phyloP scores from a whole-genome alignment of 2,888 invertebrate genomes.

The Caradrina kadenii region DNA sequence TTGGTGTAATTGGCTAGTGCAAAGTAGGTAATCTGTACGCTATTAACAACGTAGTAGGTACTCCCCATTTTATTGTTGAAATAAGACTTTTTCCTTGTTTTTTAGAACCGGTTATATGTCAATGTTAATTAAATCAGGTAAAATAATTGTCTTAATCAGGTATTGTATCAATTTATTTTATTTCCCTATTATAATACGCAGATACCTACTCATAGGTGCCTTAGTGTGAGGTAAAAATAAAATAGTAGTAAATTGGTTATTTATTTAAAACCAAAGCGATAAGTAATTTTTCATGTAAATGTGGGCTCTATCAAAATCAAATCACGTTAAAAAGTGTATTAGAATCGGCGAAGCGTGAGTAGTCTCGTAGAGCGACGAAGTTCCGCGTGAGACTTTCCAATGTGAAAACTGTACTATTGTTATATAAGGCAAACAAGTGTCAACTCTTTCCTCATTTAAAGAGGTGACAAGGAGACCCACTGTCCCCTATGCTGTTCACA shows the following conservation, averaged over 20 bases:
- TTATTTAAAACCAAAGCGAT: conserved; percentile 56
- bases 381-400: conserved; percentile 5
- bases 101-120: conserved; percentile 17
- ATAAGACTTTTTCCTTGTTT: conserved; percentile 10
- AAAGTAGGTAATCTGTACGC: conserved; percentile 57
- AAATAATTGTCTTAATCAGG: conserved; percentile 14
- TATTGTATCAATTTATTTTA: conserved; percentile 19
- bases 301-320: conserved; percentile 46
- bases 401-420: background rate
- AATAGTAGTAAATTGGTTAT: conserved; percentile 46
- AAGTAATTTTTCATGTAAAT: conserved; percentile 58
- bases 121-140: conserved; percentile 10
- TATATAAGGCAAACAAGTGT: too few species aligned
- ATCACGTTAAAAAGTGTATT: conserved; percentile 26
- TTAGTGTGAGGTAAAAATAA: conserved; percentile 31
- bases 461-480: too few species aligned
- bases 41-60: conserved; percentile 28
- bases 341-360: conserved; percentile 6
- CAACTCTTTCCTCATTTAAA: too few species aligned
- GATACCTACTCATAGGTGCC: conserved; percentile 19
- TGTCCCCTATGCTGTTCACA: too few species aligned
- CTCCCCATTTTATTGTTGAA: conserved; percentile 6
- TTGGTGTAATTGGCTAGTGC: conserved; percentile 67
- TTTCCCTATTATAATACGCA: conserved; percentile 24
- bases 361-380: background rate